A percentile compares a stretch with the other conserved stretches of the same genome.
Conservation (phyloP, 2,888 invertebrate genomes). For the Hydrotaea cyrtoneurina region DNA sequence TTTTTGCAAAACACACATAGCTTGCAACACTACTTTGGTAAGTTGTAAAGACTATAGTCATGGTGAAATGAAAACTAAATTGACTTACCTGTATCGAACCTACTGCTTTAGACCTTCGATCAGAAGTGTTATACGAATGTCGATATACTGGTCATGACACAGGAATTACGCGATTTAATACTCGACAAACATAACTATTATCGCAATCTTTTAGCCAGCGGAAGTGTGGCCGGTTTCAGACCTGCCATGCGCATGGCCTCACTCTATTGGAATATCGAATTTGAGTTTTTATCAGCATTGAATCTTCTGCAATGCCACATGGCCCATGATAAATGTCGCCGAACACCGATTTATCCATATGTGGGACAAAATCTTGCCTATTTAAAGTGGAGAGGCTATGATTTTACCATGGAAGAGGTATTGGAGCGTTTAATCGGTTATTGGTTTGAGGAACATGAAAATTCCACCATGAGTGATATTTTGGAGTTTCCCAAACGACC, state of each 20-base stretch:
- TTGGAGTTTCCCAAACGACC: not conserved
- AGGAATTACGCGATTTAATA: not conserved
- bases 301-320: conserved; percentile 73
- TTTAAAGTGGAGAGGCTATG: not conserved
- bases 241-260: conserved; percentile 75
- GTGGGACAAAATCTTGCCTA: conserved; percentile 75
- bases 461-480: not conserved
- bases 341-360: conserved; percentile 70
- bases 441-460: conserved; percentile 1
- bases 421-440: not conserved
- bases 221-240: conserved; percentile 55
- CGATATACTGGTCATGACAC: not conserved
- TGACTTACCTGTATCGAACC: too few species aligned
- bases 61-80: too few species aligned
- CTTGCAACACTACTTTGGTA: too few species aligned
- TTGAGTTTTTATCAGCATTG: conserved; percentile 72
- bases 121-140: not conserved
- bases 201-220: conserved; percentile 14
- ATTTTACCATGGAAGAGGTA: not conserved
- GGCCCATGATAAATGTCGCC: conserved; percentile 73
- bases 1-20: too few species aligned
- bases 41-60: too few species aligned
- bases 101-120: not conserved
- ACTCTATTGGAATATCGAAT: conserved; percentile 73
- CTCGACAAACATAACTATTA: not conserved